phyloP scores from a whole-genome alignment of 1,140 invertebrate species.

The Sminthurides bifidus region DNA sequence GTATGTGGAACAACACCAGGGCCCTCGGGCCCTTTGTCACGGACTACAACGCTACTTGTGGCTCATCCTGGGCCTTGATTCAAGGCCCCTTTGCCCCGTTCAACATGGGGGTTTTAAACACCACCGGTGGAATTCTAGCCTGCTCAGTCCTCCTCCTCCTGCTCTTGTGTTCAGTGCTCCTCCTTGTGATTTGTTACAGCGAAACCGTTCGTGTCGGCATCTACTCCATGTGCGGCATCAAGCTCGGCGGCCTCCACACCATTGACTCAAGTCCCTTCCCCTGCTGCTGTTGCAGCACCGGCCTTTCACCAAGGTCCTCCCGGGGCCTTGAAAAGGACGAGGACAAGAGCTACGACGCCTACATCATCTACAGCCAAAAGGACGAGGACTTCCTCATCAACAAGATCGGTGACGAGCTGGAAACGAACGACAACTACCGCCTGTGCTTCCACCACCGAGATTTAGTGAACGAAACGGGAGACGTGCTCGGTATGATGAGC shows the following conservation, averaged over 20 bases:
- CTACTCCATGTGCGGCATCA: conserved; percentile 57
- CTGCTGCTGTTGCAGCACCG: background rate
- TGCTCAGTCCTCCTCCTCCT: conserved; percentile 54
- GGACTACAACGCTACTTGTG: conserved; percentile 28
- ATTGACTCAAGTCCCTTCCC: conserved; percentile 36
- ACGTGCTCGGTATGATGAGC: conserved; percentile 21
- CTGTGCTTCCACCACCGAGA: conserved; percentile 64
- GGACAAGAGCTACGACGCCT: conserved; percentile 71
- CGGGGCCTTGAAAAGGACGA: conserved; percentile 35
- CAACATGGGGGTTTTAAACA: conserved; percentile 36
- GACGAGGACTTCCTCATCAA: conserved; percentile 68
- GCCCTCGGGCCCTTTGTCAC: conserved; percentile 21
- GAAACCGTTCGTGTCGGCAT: conserved; percentile 61
- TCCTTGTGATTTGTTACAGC: conserved; percentile 59
- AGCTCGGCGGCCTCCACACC: conserved; percentile 50
- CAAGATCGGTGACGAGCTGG: conserved; percentile 62
- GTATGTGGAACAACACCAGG: conserved; percentile 25
- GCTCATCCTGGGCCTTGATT: conserved; percentile 15
- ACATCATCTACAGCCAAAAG: conserved; percentile 72
- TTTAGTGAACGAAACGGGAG: conserved; percentile 23
- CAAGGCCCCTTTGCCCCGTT: conserved; percentile 23
- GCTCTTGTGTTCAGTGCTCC: no score
- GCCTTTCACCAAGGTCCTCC: background rate
- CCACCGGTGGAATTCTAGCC: conserved; percentile 68
- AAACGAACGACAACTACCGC: conserved; percentile 51